A percentile compares a stretch with the other conserved stretches of the same genome.
These are phyloP conservation scores for Megalops atlanticus DNA, from an alignment of 2,113 vertebrate species.

Conservation along the genomic window DNA sequence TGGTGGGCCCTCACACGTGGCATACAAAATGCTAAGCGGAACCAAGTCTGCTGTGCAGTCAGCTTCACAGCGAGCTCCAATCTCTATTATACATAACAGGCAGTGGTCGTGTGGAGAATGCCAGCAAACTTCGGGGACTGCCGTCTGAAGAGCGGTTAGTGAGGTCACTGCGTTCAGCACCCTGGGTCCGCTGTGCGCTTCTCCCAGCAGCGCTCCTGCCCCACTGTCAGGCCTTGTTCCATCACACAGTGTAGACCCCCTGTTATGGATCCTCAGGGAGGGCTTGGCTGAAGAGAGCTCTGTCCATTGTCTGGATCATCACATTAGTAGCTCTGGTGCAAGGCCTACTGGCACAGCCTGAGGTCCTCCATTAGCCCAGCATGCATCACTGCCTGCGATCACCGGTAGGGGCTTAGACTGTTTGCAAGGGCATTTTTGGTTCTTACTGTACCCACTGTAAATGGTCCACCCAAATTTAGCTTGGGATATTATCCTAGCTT, in stretches of 20 bases:
- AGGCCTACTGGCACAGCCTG: neutral
- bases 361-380: neutral
- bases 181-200: neutral
- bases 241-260: neutral
- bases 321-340: neutral
- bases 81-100: neutral
- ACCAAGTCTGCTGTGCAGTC: neutral
- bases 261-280: neutral
- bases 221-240: neutral
- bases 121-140: neutral
- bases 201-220: neutral
- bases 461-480: no score
- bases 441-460: no score
- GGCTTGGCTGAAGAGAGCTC: neutral
- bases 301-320: neutral
- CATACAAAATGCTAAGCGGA: neutral
- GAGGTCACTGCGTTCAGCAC: neutral
- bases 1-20: neutral
- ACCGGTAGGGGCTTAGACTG: neutral
- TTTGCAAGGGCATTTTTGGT: no score
- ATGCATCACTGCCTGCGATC: no score
- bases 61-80: neutral
- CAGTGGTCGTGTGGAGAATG: neutral
- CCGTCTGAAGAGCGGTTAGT: neutral
- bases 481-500: no score